Evolutionary conservation across 2,113 vertebrate species (phyloP), one percentile per base, ranked within the genome.

Genomic region (Athene cunicularia): DNA sequence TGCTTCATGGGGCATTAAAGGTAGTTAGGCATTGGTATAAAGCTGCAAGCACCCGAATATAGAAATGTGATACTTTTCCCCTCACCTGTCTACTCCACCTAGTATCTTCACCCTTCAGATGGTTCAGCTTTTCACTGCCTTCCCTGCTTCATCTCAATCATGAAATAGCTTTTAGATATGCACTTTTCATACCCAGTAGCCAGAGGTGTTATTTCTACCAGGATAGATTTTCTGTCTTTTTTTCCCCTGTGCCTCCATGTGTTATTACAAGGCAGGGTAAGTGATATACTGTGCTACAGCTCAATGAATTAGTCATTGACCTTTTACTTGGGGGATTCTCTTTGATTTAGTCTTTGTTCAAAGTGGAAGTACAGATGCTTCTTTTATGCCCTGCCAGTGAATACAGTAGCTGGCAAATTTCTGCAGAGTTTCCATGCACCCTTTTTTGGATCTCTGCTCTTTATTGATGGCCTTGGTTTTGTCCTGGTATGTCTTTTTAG

Each of bases 221-320:
- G 86, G 73, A 82, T 32, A 17, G 94, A 87, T 93, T 87, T 95
- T 94, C 93, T 95, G 55, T 72, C 86, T 84, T 8, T 9, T 62
- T 80, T 14, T 8, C 66, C 70, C 50, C 7, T 30, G 60, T 85
- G 88, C 62, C 49, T 82, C 84, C 58, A 26, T 20, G 59, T 80
- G 88, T 87, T 60, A 56, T 64, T 91, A 39, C 60, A 43, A 63
- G 94, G 80, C 14, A 5, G 27, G 58, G 93, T 59, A 74, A 87
- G 85, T 28, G 68, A 75, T 86, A 55, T 2, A 30, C 74, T 20
- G 14, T 59, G 83, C 66, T 41, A 8, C 66, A 49, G 74, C 90
- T 76, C 17, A 0, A 21, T 55, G 83, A 12, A 35, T 68, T 45
- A 67, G 63, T 63, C 39, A 6, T 3, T 93, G 88, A 88, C 80